phyloP scores from a whole-genome alignment of 2,888 invertebrate genomes.

The Cantharis flavilabris region DNA sequence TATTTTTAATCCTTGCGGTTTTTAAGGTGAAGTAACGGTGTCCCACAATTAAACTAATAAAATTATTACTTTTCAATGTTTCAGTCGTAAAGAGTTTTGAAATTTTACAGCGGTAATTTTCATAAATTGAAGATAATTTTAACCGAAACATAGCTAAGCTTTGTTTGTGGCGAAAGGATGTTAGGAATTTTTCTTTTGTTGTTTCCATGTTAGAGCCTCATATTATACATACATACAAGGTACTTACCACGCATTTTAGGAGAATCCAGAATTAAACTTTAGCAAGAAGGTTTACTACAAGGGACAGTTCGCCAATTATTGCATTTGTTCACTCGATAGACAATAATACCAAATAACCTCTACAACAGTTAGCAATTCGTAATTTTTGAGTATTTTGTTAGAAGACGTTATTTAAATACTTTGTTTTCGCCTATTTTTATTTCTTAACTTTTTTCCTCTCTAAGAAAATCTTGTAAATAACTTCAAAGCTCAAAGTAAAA shows the following conservation, averaged over 20 bases:
- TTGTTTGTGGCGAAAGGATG: neutral
- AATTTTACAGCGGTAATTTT: neutral
- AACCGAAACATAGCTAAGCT: neutral
- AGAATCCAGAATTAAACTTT: neutral
- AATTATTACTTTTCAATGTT: neutral
- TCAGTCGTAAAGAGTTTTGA: neutral
- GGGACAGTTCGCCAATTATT: neutral
- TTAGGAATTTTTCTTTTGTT: neutral
- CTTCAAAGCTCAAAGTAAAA: neutral
- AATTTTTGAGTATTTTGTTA: neutral
- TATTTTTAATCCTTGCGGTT: neutral
- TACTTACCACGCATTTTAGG: neutral
- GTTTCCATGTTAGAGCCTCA: neutral
- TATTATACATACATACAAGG: neutral
- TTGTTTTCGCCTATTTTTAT: neutral
- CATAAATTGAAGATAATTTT: neutral
- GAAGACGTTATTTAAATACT: no score
- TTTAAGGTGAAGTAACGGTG: neutral
- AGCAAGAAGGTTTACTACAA: neutral
- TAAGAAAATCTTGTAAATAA: neutral
- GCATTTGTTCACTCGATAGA: neutral
- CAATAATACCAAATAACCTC: neutral
- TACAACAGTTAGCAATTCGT: neutral
- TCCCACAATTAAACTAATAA: neutral
- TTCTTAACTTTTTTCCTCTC: neutral